phyloP scores from a whole-genome alignment of 2,888 invertebrate genomes.

The Bellardia bayeri region DNA sequence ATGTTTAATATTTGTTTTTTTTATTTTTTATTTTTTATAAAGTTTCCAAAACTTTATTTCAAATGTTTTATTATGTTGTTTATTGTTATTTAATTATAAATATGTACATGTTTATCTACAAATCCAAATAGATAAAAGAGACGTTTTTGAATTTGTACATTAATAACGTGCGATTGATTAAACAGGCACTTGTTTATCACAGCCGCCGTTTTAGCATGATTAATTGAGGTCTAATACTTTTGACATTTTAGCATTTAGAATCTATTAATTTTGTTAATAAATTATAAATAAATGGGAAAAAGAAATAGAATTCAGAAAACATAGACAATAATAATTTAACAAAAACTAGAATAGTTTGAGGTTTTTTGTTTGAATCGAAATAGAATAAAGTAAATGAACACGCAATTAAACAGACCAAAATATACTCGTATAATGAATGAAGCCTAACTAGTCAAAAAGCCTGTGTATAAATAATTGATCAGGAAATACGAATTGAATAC shows the following conservation, averaged over 20 bases:
- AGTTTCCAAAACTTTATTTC: background rate
- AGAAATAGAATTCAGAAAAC: background rate
- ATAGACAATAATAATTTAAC: conserved; percentile 2
- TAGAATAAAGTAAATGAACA: background rate
- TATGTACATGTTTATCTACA: background rate
- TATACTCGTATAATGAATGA: background rate
- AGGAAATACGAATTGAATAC: no score
- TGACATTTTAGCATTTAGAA: conserved; percentile 21
- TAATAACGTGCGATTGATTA: conserved; percentile 3
- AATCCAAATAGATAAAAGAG: background rate
- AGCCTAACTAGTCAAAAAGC: background rate
- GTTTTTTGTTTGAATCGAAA: background rate
- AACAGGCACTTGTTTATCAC: background rate
- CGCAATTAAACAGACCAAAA: background rate
- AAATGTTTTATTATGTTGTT: background rate
- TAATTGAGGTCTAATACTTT: conserved; percentile 10
- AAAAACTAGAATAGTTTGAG: background rate
- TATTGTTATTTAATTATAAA: background rate
- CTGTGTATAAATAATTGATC: no score
- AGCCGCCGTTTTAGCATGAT: background rate
- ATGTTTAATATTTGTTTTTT: no score
- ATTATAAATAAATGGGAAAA: background rate
- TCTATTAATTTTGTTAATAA: conserved; percentile 21
- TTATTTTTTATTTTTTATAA: background rate
- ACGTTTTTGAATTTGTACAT: background rate